Evolutionary conservation across 1,140 invertebrate genomes (phyloP).

Genomic region (Sminthurides bifidus): DNA sequence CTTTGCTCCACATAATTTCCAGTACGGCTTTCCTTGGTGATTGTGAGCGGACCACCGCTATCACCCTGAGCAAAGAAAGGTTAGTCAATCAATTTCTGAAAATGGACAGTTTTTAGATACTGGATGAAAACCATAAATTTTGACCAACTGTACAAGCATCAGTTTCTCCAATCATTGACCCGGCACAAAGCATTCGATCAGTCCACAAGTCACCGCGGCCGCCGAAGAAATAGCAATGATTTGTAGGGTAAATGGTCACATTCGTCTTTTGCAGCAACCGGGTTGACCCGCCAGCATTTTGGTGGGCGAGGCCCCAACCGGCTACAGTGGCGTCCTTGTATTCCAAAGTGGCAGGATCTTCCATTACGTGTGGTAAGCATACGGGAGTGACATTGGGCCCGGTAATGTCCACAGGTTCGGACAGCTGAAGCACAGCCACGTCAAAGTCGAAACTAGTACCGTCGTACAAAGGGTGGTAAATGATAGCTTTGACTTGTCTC

Average conservation of each 20-base stretch:
- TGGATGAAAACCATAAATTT: no score
- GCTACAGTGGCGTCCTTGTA: neutral
- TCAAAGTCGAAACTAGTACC: constrained; percentile 8
- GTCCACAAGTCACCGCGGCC: constrained; percentile 5
- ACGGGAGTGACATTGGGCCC: constrained; percentile 3
- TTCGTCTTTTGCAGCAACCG: constrained; percentile 4
- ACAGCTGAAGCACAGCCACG: constrained; percentile 1
- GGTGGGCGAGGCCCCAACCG: constrained; percentile 10
- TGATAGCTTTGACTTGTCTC: neutral
- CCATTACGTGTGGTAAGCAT: neutral
- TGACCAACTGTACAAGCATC: no score
- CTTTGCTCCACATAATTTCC: no score
- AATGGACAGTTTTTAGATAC: no score
- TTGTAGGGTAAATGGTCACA: neutral
- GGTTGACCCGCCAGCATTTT: constrained; percentile 9
- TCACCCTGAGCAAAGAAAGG: no score
- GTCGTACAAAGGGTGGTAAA: constrained; percentile 6
- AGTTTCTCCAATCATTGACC: no score
- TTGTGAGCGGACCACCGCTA: no score
- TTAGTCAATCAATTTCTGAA: no score
- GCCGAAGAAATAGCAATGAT: constrained; percentile 6
- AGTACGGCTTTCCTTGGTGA: no score
- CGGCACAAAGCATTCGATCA: constrained; percentile 7
- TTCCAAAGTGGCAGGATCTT: neutral
- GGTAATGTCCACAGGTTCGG: neutral